Base-by-base conservation (phyloP, 2,888 invertebrate genomes). In the Apoda limacodes region DNA sequence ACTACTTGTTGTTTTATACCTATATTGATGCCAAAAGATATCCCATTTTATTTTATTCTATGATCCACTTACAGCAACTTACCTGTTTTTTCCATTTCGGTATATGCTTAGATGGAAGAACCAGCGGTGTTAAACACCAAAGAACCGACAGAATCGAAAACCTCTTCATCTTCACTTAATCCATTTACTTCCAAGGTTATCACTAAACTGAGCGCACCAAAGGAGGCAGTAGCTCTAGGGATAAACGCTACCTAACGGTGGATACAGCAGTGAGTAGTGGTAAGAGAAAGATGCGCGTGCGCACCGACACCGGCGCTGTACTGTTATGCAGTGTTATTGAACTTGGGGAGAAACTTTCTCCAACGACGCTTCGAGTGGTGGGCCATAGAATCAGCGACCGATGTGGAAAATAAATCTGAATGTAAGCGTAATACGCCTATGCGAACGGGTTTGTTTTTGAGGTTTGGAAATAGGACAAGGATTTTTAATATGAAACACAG, bases 1-100 rank as follows among this genome's bases (percentile, higher is more conserved):
- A n/a, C n/a, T n/a, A n/a, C n/a, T n/a, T n/a, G n/a, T n/a, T n/a
- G n/a, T n/a, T n/a, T n/a, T n/a, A n/a, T n/a, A n/a, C n/a, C n/a
- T n/a, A n/a, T n/a, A n/a, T n/a, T n/a, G n/a, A n/a, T n/a, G n/a
- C n/a, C n/a, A n/a, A n/a, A n/a, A n/a, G n/a, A n/a, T n/a, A n/a
- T n/a, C n/a, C n/a, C n/a, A n/a, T n/a, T n/a, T n/a, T n/a, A n/a
- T n/a, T n/a, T n/a, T n/a, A n/a, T n/a, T n/a, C n/a, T n/a, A n/a
- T n/a, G n/a, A n/a, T n/a, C n/a, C n/a, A n/a, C n/a, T 24, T 22
- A 31, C 21, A 20, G 23, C 34, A 42, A 54, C 71, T 62, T 51
- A 88, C 88, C 84, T 88, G 87, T 55, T 90, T 89, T 64, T 90
- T 90, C 90, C 90, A 90, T 69, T 90, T 89, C 1, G 90, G 90